Evolutionary conservation across 2,113 vertebrate genomes (phyloP).

Genomic region (Petrocephalus zakoni): DNA sequence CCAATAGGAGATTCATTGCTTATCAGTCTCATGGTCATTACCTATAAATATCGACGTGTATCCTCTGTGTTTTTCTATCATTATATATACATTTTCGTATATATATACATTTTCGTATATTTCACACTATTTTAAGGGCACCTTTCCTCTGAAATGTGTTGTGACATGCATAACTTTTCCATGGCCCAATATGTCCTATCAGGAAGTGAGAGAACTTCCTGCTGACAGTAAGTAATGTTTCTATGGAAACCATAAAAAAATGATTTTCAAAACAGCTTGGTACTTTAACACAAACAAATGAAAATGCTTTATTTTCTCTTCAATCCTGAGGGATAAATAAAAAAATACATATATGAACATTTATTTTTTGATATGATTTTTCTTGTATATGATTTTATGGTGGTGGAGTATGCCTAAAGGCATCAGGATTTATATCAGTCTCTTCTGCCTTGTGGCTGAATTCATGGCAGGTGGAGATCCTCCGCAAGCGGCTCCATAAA

Average conservation of each 20-base stretch:
- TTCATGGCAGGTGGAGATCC: conserved; percentile 72
- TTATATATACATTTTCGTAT: not conserved
- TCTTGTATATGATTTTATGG: not conserved
- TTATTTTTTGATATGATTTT: not conserved
- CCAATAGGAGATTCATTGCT: not conserved
- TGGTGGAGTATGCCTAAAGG: not conserved
- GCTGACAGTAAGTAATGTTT: conserved; percentile 55
- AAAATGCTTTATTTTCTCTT: not conserved
- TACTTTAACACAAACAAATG: conserved; percentile 30
- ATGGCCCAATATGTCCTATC: conserved; percentile 46
- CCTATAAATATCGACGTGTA: not conserved
- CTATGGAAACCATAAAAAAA: conserved; percentile 62
- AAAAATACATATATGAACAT: not conserved
- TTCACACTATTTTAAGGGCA: not conserved
- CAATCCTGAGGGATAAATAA: not conserved
- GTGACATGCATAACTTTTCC: conserved; percentile 38
- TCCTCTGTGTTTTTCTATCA: not conserved
- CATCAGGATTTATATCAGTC: not conserved
- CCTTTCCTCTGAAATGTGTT: not conserved
- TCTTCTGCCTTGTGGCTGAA: not conserved
- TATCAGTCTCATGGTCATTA: not conserved
- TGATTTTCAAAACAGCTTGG: conserved; percentile 37
- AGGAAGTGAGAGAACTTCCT: conserved; percentile 33
- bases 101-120: too few relatives aligned
- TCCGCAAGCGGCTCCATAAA: conserved; percentile 84